These are phyloP conservation scores for Ivindomyrus marchei DNA, from an alignment of 2,113 vertebrate genomes.

Conservation along the genomic window DNA sequence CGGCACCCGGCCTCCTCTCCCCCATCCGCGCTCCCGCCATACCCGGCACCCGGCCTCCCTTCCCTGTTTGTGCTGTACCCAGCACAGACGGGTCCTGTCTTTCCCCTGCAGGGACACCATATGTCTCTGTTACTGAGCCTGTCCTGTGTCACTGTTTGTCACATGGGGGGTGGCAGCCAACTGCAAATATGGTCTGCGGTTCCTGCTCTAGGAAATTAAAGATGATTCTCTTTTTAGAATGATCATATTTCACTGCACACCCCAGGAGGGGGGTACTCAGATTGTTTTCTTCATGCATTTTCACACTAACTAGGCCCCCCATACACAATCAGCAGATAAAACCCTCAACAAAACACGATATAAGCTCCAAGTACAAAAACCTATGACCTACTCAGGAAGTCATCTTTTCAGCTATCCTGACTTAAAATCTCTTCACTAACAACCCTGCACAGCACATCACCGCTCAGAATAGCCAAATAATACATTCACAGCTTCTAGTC, in stretches of 20 bases:
- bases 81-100: neutral
- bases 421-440: neutral
- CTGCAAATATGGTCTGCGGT: neutral
- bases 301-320: neutral
- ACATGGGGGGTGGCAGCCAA: neutral
- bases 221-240: neutral
- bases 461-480: neutral
- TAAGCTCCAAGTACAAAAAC: neutral
- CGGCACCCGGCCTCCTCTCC: too few species aligned
- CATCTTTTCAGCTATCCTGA: neutral
- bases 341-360: neutral
- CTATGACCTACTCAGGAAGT: neutral
- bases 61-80: neutral
- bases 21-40: too few species aligned
- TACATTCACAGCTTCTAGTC: neutral
- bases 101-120: neutral
- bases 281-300: neutral
- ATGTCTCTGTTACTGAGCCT: neutral
- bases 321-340: neutral
- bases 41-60: neutral
- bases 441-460: neutral
- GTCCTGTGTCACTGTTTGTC: neutral
- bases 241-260: neutral
- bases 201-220: neutral
- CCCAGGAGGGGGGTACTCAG: neutral